Percentiles rank a stretch among this genome's conserved stretches.
Conservation (phyloP, 2,797 vertebrate genomes). For the Cephalopachus bancanus region DNA sequence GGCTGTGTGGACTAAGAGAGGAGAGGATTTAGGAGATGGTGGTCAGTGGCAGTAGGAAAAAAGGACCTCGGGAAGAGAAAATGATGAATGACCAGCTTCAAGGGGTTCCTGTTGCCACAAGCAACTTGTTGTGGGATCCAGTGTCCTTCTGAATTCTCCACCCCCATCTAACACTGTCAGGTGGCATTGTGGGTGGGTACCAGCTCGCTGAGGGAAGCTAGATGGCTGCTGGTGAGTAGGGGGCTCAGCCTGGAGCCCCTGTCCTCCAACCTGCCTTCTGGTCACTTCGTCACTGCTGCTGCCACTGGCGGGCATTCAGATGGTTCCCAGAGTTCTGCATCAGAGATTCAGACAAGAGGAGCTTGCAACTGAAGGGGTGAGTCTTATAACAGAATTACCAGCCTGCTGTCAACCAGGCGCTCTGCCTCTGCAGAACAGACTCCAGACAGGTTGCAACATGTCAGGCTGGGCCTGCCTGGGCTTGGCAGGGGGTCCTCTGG, state of each 20-base stretch:
- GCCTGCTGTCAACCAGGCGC: background rate
- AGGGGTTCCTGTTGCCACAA: background rate
- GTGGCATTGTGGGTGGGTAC: too few species aligned
- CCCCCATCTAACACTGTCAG: rapidly evolving
- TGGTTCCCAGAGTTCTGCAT: rapidly evolving
- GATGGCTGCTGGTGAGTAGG: background rate
- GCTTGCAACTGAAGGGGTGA: background rate
- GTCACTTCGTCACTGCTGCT: rapidly evolving
- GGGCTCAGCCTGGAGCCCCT: background rate
- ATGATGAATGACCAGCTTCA: background rate
- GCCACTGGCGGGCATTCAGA: background rate
- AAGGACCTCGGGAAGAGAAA: background rate
- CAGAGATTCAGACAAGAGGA: constrained; percentile 5
- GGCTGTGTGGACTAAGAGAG: background rate
- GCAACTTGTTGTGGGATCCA: background rate
- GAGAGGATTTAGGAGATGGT: background rate
- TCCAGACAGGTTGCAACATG: background rate
- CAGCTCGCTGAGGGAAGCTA: background rate
- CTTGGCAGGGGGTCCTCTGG: background rate
- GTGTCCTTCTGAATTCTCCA: background rate
- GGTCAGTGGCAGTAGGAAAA: background rate
- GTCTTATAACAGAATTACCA: background rate
- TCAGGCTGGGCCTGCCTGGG: constrained; percentile 63
- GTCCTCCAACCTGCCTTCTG: background rate
- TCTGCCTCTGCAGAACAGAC: background rate